These are phyloP conservation scores for Equus quagga DNA, from an alignment of 2,113 vertebrate species.

Conservation along the genomic window DNA sequence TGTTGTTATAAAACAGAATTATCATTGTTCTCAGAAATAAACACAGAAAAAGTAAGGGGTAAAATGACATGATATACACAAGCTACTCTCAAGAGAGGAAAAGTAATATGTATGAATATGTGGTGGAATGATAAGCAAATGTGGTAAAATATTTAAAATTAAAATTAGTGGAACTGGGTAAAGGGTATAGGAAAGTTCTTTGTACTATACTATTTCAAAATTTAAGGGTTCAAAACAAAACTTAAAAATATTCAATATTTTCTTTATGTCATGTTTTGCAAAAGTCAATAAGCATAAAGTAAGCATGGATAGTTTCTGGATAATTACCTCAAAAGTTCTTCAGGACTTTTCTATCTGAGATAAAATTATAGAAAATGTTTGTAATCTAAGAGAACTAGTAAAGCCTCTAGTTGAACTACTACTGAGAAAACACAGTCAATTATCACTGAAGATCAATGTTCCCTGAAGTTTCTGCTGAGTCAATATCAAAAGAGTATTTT, in stretches of 20 bases:
- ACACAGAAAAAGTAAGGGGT: background rate
- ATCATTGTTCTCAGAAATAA: conserved; percentile 42
- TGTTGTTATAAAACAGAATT: background rate
- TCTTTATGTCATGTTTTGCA: background rate
- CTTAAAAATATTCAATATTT: background rate
- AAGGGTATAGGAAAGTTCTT: background rate
- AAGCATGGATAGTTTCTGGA: background rate
- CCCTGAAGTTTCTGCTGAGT: background rate
- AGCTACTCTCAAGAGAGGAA: background rate
- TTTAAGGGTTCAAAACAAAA: too few species aligned
- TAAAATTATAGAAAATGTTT: background rate
- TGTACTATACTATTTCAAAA: background rate
- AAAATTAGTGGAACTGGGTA: background rate
- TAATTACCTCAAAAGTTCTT: conserved; percentile 5
- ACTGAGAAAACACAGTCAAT: background rate
- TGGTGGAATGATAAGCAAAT: background rate
- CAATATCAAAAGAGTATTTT: background rate
- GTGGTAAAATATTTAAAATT: background rate
- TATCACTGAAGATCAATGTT: background rate
- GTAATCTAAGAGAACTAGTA: background rate
- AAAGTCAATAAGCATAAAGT: background rate
- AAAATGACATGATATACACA: background rate
- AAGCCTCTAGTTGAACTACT: background rate
- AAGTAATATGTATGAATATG: background rate
- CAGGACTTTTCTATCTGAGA: background rate